Percentiles rank a stretch among this genome's conserved stretches.
Evolutionary conservation across 2,797 vertebrate species (phyloP).

Genomic region (Cygnus olor): DNA sequence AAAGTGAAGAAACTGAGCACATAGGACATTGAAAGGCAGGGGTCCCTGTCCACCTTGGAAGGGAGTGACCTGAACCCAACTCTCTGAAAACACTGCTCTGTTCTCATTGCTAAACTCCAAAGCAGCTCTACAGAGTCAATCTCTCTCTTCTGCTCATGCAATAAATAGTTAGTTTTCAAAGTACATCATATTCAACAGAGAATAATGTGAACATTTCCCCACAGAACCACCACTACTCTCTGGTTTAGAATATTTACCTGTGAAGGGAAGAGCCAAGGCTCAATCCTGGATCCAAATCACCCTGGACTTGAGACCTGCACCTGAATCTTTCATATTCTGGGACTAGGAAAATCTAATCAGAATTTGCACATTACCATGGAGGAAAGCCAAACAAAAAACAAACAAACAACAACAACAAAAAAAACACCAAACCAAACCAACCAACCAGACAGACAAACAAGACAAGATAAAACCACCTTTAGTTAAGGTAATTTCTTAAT

Average conservation of each 20-base stretch:
- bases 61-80: not conserved
- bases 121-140: not conserved
- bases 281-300: not conserved
- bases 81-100: not conserved
- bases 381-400: not conserved
- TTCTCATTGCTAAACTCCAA: not conserved
- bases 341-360: not conserved
- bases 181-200: not conserved
- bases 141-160: not conserved
- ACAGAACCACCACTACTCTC: not conserved
- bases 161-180: not conserved
- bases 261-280: not conserved
- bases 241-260: not conserved
- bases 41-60: not conserved
- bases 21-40: not conserved
- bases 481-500: not conserved
- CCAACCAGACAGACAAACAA: not conserved
- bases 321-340: not conserved
- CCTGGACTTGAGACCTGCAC: not conserved
- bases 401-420: not conserved
- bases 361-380: not conserved
- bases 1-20: not conserved
- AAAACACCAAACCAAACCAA: not conserved
- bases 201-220: not conserved
- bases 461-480: not conserved